Base-by-base conservation (phyloP, 2,797 vertebrate species). In the Miichthys miiuy region DNA sequence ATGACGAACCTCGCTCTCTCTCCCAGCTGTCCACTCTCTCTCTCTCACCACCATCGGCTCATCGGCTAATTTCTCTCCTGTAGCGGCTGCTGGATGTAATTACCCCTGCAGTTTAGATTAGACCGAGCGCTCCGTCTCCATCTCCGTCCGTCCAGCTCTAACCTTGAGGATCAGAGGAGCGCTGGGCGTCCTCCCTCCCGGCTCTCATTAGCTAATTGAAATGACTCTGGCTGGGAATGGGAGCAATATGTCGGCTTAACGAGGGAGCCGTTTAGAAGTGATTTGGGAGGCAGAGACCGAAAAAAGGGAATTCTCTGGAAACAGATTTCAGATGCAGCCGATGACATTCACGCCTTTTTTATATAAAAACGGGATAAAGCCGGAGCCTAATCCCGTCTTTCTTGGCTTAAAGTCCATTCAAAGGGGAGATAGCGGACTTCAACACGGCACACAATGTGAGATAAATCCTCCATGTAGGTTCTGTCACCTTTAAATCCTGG, bases 171-270 rank as follows among this genome's bases (percentile, higher is more conserved):
- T 74, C 68, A 71, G 68, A 72, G 62, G 30, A 65, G 52, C 34
- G 20, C 55, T 0, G 27, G 23, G 65, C 47, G 2, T 23, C 57
- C 64, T 34, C 71, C 42, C 77, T 38, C 60, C 64, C 6, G 25
- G 54, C 56, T 47, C 80, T 88, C 82, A 84, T 89, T 84, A 91
- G 75, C 84, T 91, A 91, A 92, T 89, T 91, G 83, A 90, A 89
- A 87, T 66, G 74, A 42, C 79, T 82, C 51, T 62, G 47, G 57
- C 54, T 80, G 60, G 67, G 47, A 84, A 83, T n/a, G 63, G 47
- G 72, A 84, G 72, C 88, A 88, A 88, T 84, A 87, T 82, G 83
- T 74, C 60, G 52, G 42, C 78, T 73, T 89, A 87, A 93, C 70
- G 78, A 84, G 68, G 57, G 64, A 84, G 78, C 63, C 62, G 71